Evolutionary conservation across 2,797 vertebrate species (phyloP).

Genomic region (Mionectes olivaceus): DNA sequence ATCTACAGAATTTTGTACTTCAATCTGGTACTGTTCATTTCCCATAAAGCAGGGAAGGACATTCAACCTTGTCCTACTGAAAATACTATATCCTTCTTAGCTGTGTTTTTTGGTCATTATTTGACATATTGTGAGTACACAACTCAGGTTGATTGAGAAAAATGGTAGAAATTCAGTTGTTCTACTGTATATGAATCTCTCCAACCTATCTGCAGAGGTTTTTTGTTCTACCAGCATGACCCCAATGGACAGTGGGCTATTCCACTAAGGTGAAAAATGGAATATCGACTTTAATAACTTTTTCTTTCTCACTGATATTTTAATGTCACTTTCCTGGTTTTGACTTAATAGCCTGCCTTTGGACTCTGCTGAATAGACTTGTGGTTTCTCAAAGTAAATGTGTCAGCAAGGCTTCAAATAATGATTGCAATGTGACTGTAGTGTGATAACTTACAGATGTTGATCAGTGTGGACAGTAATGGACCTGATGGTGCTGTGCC

Average conservation of each 20-base stretch:
- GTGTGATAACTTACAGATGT: not conserved
- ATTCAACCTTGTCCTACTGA: not conserved
- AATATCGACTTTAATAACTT: not conserved
- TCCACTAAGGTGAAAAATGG: not conserved
- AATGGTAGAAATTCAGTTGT: not conserved
- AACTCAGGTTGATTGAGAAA: not conserved
- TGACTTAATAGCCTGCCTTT: not conserved
- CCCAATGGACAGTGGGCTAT: not conserved
- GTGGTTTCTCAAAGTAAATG: not conserved
- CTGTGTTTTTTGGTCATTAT: not conserved
- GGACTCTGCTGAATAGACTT: not conserved
- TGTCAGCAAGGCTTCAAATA: not conserved
- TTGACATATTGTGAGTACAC: not conserved
- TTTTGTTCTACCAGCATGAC: not conserved
- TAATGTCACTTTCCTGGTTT: not conserved
- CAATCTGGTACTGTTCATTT: conserved; percentile 32
- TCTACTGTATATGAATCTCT: not conserved
- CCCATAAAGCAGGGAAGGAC: not conserved
- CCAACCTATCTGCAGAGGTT: not conserved
- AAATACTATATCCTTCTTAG: not conserved
- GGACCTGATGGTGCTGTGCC: not conserved
- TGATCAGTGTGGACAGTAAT: not conserved
- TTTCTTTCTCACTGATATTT: not conserved
- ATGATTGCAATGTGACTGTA: not conserved
- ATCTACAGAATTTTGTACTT: conserved; percentile 31